phyloP scores from a whole-genome alignment of 2,888 invertebrate genomes.

The Crepidodera aurea region DNA sequence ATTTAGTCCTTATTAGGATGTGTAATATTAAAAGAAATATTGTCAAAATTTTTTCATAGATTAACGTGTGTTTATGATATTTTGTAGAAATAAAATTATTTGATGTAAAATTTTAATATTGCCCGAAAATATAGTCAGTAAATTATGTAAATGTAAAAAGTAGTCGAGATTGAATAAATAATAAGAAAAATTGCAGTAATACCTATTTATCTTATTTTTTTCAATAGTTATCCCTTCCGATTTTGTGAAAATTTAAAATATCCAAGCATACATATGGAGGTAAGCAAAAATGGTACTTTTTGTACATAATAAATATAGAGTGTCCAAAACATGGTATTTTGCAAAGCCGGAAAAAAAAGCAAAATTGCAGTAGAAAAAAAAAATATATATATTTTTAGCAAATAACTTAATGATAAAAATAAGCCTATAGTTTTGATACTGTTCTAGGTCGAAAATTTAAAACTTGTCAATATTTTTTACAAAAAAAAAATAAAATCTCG shows the following conservation, averaged over 20 bases:
- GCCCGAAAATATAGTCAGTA: background rate
- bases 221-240: background rate
- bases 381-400: background rate
- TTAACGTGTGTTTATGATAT: constrained; percentile 16
- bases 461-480: no score
- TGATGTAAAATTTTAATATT: constrained; percentile 1
- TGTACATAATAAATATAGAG: background rate
- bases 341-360: background rate
- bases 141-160: constrained; percentile 15
- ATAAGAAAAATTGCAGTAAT: constrained; percentile 1
- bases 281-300: background rate
- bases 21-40: background rate
- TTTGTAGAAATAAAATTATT: constrained; percentile 14
- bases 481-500: no score
- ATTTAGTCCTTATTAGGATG: background rate
- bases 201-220: constrained; percentile 6
- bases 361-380: background rate
- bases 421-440: no score
- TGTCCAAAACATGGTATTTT: constrained; percentile 6
- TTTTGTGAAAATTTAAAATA: background rate
- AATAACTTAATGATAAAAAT: no score
- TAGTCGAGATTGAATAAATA: constrained; percentile 5
- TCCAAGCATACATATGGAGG: background rate
- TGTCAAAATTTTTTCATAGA: constrained; percentile 1
- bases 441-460: no score